Percentiles rank a stretch among this genome's conserved stretches.
Evolutionary conservation across 2,113 vertebrate genomes (phyloP).

Genomic region (Ploceus nigricollis): DNA sequence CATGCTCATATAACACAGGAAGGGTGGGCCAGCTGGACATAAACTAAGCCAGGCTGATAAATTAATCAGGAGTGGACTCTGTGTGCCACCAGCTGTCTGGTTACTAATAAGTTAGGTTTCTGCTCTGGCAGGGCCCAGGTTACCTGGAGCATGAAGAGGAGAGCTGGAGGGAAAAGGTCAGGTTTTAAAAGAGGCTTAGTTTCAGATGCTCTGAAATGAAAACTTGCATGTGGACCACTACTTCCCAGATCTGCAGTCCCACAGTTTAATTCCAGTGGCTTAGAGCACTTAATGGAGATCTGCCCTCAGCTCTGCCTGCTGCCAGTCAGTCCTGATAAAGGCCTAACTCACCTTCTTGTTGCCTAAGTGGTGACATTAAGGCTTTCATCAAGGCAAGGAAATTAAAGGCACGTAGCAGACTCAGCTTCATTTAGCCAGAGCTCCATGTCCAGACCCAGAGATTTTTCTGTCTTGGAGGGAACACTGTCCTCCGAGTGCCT

Average conservation of each 20-base stretch:
- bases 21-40: neutral
- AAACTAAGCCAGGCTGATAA: neutral
- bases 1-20: neutral
- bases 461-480: neutral
- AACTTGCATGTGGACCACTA: neutral
- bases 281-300: neutral
- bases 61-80: neutral
- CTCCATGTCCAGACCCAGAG: neutral
- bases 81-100: conserved; percentile 16
- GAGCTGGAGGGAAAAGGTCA: neutral
- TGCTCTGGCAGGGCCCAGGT: conserved; percentile 1
- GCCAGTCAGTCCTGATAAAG: conserved; percentile 5
- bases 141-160: neutral
- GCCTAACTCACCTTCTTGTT: neutral
- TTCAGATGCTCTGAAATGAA: neutral
- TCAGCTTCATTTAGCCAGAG: neutral
- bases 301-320: conserved; percentile 1
- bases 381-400: conserved; percentile 34
- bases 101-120: neutral
- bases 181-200: neutral
- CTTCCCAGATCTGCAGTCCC: neutral
- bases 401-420: conserved; percentile 20
- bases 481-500: neutral
- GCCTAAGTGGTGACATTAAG: conserved; percentile 34
- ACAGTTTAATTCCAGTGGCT: neutral